Conservation (phyloP, 2,888 invertebrate genomes). For the Cephus pygmeus region DNA sequence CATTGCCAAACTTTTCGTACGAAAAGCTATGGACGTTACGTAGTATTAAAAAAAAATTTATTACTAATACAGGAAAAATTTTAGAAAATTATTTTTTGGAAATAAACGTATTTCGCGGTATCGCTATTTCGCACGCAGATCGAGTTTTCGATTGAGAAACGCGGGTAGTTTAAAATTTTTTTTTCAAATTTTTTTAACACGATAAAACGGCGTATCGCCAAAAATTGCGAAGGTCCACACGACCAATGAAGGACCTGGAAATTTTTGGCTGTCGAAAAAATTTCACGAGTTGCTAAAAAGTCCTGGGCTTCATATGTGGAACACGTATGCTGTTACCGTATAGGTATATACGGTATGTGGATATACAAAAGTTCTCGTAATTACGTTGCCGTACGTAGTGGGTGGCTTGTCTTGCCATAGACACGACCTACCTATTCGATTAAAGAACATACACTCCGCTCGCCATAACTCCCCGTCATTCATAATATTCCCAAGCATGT, state of each 20-base stretch:
- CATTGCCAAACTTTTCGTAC: slow-evolving; percentile 21
- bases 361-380: no score
- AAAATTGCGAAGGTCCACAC: neutral
- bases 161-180: no score
- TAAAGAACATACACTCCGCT: slow-evolving; percentile 8
- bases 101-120: no score
- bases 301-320: no score
- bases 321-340: no score
- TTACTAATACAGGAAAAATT: slow-evolving; percentile 17
- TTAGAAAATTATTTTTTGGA: no score
- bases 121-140: no score
- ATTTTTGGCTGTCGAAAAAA: neutral
- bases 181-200: no score
- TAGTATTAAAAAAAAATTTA: slow-evolving; percentile 10
- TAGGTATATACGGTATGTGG: no score
- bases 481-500: neutral
- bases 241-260: no score
- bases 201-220: neutral
- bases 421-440: slow-evolving; percentile 22
- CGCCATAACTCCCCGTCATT: neutral
- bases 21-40: neutral
- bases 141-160: no score
- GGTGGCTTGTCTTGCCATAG: slow-evolving; percentile 18
- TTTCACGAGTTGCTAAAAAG: neutral
- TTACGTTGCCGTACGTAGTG: slow-evolving; percentile 5